Evolutionary conservation across 2,797 vertebrate genomes (phyloP), one percentile per base, ranked within the genome.

Genomic region (Philypnodon macrostomus): DNA sequence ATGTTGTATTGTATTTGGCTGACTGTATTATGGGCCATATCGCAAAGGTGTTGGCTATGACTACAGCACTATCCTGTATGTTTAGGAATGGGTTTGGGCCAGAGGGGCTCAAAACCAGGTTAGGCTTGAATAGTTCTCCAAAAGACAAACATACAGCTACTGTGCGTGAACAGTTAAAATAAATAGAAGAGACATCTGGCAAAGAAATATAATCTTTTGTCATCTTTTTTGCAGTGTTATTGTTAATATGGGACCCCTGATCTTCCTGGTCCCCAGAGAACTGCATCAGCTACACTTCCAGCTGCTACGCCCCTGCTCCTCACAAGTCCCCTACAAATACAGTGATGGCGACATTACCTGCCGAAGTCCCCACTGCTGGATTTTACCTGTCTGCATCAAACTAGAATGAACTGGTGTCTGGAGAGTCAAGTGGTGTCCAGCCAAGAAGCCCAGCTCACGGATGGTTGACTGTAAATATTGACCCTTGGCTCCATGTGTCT

Each of bases 381-480:
- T 58, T 56, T 35, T 27, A 38, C 13, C 47, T n/a, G 39, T 21
- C 45, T 13, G 37, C 19, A 39, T 50, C 71, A 63, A 67, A 70
- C 53, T 34, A 54, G 52, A 58, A 63, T 56, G 67, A 80, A 55
- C 67, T 32, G 21, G 73, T 68, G 61, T 54, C 75, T 63, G 62
- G 74, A 61, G 63, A 76, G 75, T 81, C 69, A 79, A 76, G 67
- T 39, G 30, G 58, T 70, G 77, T 79, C 61, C 81, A 78, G 82
- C 79, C 81, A 82, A 80, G 61, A 79, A 75, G 80, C 79, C 80
- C 79, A 81, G 67, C 68, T 87, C 76, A 65, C 82, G 64, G 56
- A 65, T 78, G 79, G 84, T 85, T 80, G 81, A 85, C 39, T 34
- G 83, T 86, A 75, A 88, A 88, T 78, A 88, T 85, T 84, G 80